These are phyloP conservation scores for Oncorhynchus kisutch DNA, from an alignment of 2,113 vertebrate genomes.

Conservation along the genomic window DNA sequence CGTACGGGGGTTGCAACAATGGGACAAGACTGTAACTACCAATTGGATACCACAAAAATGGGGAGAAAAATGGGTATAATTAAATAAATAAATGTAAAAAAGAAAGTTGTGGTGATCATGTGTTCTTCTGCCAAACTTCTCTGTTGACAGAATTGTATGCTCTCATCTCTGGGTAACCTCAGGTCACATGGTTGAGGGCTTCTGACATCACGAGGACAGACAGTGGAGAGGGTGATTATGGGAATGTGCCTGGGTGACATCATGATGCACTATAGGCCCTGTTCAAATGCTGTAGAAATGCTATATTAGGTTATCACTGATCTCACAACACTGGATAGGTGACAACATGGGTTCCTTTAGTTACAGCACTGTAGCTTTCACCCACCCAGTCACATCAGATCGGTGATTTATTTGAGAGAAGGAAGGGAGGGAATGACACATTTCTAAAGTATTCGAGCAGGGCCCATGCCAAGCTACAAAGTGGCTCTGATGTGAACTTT, in stretches of 20 bases:
- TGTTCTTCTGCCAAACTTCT: too few species aligned
- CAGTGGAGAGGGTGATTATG: background rate
- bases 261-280: background rate
- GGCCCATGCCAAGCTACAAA: background rate
- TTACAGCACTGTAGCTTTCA: background rate
- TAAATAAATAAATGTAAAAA: too few species aligned
- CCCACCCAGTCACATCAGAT: background rate
- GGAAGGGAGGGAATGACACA: background rate
- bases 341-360: background rate
- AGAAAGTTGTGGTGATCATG: too few species aligned
- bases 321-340: background rate
- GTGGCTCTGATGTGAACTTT: background rate
- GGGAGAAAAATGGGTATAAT: too few species aligned
- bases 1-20: too few species aligned
- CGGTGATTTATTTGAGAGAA: background rate
- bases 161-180: too few species aligned
- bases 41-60: too few species aligned
- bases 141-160: too few species aligned
- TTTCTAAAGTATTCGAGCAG: background rate
- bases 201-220: background rate
- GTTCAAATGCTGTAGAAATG: background rate
- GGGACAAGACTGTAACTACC: too few species aligned
- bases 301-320: background rate
- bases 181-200: too few species aligned
- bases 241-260: background rate